phyloP scores from a whole-genome alignment of 2,113 vertebrate genomes.

The Sardina pilchardus region DNA sequence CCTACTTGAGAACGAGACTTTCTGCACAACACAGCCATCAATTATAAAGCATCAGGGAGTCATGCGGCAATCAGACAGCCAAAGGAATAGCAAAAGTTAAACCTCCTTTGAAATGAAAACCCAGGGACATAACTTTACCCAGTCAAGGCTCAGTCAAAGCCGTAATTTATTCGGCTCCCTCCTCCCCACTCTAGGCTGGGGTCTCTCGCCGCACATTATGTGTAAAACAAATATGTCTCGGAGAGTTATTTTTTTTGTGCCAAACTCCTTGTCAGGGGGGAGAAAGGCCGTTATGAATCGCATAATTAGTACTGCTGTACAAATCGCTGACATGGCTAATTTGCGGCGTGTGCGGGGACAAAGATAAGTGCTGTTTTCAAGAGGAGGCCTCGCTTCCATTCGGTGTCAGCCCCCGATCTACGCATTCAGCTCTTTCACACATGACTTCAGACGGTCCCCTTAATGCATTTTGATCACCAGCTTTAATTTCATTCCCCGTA shows the following conservation, averaged over 20 bases:
- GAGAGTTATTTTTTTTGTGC: background rate
- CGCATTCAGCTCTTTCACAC: background rate
- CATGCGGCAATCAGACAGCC: background rate
- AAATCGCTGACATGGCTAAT: background rate
- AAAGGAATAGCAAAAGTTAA: background rate
- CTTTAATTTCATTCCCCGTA: background rate
- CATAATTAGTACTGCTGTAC: background rate
- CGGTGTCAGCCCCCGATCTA: background rate
- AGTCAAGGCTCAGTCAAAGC: background rate
- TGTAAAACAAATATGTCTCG: background rate
- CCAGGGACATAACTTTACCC: background rate
- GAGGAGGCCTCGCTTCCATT: background rate
- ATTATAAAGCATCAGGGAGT: background rate
- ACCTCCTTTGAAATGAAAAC: background rate
- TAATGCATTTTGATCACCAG: background rate
- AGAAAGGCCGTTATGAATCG: background rate
- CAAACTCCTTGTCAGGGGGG: background rate
- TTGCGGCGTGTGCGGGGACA: background rate
- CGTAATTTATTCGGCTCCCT: background rate
- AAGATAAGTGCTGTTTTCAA: constrained; percentile 6
- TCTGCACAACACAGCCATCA: background rate
- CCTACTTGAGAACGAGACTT: background rate
- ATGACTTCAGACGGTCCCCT: background rate
- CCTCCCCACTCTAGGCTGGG: background rate
- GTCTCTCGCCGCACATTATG: background rate